phyloP scores from a whole-genome alignment of 2,797 vertebrate genomes.

The Hapalemur alaotrensis region DNA sequence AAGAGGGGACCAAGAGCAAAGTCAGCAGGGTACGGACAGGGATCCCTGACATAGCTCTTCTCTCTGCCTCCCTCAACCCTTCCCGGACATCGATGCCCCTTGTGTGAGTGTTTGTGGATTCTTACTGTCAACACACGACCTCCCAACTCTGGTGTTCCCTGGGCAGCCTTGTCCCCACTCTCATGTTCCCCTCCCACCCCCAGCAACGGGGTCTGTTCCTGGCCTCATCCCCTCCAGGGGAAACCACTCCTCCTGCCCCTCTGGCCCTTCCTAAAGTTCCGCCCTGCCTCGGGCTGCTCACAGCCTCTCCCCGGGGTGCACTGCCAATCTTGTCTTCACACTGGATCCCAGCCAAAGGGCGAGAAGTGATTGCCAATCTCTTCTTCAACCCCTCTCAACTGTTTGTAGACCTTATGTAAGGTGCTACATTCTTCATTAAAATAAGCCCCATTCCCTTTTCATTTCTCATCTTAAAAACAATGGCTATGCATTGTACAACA shows the following conservation, averaged over 20 bases:
- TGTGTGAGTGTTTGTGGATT: neutral
- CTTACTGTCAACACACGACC: neutral
- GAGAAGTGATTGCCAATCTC: no score
- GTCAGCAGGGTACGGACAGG: neutral
- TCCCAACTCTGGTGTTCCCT: neutral
- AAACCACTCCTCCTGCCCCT: neutral
- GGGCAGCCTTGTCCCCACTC: neutral
- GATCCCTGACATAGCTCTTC: accelerated
- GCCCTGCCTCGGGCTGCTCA: neutral
- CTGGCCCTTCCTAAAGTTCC: neutral
- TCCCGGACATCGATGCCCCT: accelerated
- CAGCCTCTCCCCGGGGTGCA: neutral
- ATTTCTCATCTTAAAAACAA: conserved; percentile 33
- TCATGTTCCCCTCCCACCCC: neutral
- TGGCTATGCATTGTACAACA: neutral
- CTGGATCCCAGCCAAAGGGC: no score
- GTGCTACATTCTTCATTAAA: neutral
- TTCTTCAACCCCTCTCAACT: neutral
- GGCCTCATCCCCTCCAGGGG: neutral
- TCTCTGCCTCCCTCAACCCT: neutral
- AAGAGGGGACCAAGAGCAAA: neutral
- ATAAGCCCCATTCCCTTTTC: neutral
- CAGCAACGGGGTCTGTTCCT: neutral
- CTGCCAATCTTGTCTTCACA: neutral
- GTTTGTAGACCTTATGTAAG: neutral